Evolutionary conservation across 2,797 vertebrate genomes (phyloP), one percentile per base, ranked within the genome.

Genomic region (Enteromius radiatus): DNA sequence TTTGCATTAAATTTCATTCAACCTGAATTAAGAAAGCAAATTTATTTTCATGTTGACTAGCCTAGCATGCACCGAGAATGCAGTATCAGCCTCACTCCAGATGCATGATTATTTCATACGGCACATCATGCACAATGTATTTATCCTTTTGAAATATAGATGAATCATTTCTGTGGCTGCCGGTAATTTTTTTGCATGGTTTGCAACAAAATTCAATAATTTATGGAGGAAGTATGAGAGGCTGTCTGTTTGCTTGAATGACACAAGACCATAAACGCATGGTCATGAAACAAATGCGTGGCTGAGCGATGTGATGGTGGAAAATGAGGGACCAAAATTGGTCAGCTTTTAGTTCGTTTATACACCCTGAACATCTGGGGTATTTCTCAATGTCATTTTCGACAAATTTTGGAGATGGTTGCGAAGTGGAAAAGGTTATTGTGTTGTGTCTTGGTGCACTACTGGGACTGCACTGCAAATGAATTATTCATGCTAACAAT

Each of bases 131-230:
- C 81, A 82, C 88, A 82, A 76, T 76, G 61, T 68, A 76, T 81
- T 85, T 85, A 80, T 71, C 26, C 67, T 91, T 89, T 91, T 93
- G 89, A 93, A 92, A 92, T 91, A 93, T 94, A 86, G 85, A 94
- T 93, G 83, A 85, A 87, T 92, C 90, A 87, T 92, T 89, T 90
- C 86, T 56, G 87, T 87, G 89, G 87, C 91, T 93, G 91, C 88
- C 92, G 91, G 91, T 88, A 80, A 83, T 92, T 92, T 93, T 88
- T 80, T 92, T 93, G 90, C 91, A 91, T 93, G 87, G 84, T 86
- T 87, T 92, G 91, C 88, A 91, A 84, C 3, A 7, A 82, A 89
- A 83, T 84, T 85, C 14, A 91, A 93, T 93, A 87, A 93, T 94
- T 93, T 61, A 94, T 91, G 85, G 83, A 88, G 87, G 88, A 83